Base-by-base conservation (phyloP, 2,888 invertebrate species). In the Ennomos erosarius region DNA sequence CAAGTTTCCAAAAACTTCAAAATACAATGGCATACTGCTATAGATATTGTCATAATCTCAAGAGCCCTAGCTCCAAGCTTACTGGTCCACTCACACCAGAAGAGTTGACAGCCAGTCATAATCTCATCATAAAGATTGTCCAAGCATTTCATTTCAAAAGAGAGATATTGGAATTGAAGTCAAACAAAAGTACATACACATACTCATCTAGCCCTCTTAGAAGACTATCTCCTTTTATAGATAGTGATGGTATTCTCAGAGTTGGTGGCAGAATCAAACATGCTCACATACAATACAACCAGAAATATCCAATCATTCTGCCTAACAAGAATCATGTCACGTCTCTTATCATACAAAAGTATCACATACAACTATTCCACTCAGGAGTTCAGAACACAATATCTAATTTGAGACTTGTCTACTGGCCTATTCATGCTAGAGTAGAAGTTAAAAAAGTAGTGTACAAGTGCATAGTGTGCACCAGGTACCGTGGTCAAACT, bases 391-490 rank as follows among this genome's bases (percentile, higher is more conserved):
- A 16, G 16, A 16, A 16, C 16, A 16, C 16, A 16, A 16, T 16
- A 2, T 16, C 16, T 16, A 16, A 16, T 3, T 16, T 51, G 43
- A 38, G 37, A 10, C 26, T 46, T 9, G 12, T 12, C 11, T 46
- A 46, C 11, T 48, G 26, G 43, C 56, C 61, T 47, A 11, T 44
- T 16, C 37, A 52, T 44, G n/a, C 34, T 11, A 53, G 52, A 53
- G 38, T 42, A 47, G 39, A 40, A 16, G 40, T 42, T 4, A 35
- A 47, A 36, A 40, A 36, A 10, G 39, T 47, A 10, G n/a, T 36
- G 0, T 46, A 47, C 26, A 35, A 40, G 16, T 35, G 46, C 11
- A n/a, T 47, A 42, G 26, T 47, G 10, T 47, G 54, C 16, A 36
- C 47, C 26, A 36, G 42, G 16, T 54, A 42, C 47, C 45, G 11